These are phyloP conservation scores for Perodicticus potto DNA, from an alignment of 2,797 vertebrate species.

Conservation along the genomic window DNA sequence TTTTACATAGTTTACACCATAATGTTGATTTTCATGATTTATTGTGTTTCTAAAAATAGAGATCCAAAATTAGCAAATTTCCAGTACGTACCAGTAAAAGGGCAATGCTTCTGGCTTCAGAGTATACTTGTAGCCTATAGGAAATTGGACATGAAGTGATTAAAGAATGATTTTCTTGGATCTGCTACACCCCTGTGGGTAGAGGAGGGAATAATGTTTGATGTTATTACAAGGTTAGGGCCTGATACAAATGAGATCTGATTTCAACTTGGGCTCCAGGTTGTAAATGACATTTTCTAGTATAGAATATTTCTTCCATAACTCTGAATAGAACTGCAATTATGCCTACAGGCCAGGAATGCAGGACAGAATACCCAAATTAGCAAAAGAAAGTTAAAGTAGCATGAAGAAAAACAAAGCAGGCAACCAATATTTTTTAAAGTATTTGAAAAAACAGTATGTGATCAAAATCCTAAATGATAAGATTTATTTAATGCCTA, in stretches of 20 bases:
- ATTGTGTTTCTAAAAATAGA: slow-evolving; percentile 47
- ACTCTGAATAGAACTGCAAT: background rate
- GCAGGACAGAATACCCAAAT: background rate
- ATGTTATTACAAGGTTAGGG: background rate
- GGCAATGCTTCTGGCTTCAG: background rate
- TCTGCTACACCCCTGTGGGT: background rate
- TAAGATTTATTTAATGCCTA: background rate
- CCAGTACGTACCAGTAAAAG: background rate
- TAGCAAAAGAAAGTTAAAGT: background rate
- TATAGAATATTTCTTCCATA: background rate
- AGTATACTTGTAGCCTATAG: background rate
- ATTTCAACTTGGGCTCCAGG: background rate
- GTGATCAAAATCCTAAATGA: slow-evolving; percentile 5
- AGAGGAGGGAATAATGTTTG: background rate
- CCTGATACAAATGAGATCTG: background rate
- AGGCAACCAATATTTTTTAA: background rate
- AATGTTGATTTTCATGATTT: slow-evolving; percentile 26
- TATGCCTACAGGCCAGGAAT: background rate
- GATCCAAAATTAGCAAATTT: background rate
- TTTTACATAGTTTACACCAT: background rate
- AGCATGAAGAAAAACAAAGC: background rate
- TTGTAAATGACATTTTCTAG: background rate
- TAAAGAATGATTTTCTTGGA: slow-evolving; percentile 11
- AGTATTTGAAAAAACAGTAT: background rate
- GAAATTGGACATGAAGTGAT: background rate